Conservation (phyloP, 2,113 vertebrate species). For the Microcebus lehilahytsara region DNA sequence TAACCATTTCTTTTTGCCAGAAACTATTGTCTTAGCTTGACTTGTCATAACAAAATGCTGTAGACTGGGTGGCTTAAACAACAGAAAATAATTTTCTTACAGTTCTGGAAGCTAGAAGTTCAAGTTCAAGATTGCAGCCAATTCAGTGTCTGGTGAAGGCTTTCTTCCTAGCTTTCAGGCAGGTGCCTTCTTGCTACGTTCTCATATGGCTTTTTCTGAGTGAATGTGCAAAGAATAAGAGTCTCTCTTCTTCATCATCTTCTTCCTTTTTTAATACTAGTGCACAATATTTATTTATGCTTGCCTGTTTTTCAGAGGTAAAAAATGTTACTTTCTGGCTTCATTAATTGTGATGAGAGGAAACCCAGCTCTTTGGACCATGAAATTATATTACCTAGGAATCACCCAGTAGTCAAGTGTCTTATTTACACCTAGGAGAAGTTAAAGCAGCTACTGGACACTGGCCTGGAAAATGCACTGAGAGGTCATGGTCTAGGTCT, state of each 20-base stretch:
- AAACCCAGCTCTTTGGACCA: neutral
- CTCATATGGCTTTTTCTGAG: neutral
- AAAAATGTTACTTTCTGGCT: neutral
- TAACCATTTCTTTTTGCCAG: neutral
- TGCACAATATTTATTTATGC: fast-evolving
- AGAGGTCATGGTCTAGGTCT: neutral
- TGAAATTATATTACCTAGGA: neutral
- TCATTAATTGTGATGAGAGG: neutral
- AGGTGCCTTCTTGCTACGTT: neutral
- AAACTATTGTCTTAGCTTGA: neutral
- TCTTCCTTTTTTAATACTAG: neutral
- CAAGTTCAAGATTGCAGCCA: neutral
- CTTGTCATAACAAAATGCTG: neutral
- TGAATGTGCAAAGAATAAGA: neutral
- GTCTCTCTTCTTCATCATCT: neutral
- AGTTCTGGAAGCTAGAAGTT: neutral
- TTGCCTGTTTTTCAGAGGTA: neutral
- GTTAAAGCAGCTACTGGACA: neutral
- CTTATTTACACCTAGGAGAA: neutral
- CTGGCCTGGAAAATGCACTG: neutral
- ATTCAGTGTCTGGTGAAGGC: neutral
- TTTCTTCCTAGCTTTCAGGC: neutral
- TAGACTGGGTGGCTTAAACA: neutral
- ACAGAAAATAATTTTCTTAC: neutral
- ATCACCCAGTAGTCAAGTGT: neutral